Evolutionary conservation across 2,113 vertebrate genomes (phyloP).

Genomic region (Coptodon bakossiorum): DNA sequence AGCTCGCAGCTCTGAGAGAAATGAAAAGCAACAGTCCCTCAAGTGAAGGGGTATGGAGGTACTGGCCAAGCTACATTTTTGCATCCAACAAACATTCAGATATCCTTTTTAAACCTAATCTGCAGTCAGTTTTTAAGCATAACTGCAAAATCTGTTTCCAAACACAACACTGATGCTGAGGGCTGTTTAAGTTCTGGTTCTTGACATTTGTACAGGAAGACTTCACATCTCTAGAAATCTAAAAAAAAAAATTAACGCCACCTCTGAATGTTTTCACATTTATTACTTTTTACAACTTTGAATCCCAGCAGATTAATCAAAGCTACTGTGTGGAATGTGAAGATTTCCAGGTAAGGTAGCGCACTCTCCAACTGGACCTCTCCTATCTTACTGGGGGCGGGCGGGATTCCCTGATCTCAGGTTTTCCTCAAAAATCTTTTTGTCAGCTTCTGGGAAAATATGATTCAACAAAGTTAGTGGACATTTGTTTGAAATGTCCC

Average conservation of each 20-base stretch:
- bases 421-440: background rate
- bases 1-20: conserved; percentile 2
- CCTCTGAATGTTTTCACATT: background rate
- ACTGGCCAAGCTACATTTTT: background rate
- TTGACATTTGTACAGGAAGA: conserved; percentile 8
- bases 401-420: background rate
- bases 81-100: background rate
- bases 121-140: background rate
- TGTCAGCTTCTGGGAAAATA: background rate
- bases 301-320: background rate
- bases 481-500: background rate
- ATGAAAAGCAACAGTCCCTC: background rate
- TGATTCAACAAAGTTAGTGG: background rate
- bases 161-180: background rate
- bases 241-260: background rate
- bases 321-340: background rate
- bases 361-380: background rate
- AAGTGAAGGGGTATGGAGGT: background rate
- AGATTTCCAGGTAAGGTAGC: background rate
- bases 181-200: background rate
- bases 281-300: background rate
- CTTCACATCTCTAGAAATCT: background rate
- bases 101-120: background rate
- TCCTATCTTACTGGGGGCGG: background rate
- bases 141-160: background rate